Evolutionary conservation across 2,797 vertebrate genomes (phyloP).

Genomic region (Cirrhinus molitorella): DNA sequence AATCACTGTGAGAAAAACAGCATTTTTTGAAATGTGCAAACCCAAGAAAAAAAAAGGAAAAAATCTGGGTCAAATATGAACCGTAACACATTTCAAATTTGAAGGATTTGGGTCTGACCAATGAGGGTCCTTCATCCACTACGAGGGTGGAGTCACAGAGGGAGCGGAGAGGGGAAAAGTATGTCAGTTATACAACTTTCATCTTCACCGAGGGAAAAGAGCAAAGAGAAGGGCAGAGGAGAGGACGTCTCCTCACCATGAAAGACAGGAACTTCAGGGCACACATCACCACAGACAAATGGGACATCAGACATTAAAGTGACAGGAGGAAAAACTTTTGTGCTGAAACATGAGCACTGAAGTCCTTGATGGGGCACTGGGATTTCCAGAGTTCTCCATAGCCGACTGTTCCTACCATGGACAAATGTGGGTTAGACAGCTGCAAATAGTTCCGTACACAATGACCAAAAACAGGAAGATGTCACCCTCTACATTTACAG

Average conservation of each 20-base stretch:
- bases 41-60: neutral
- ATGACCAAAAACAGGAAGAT: neutral
- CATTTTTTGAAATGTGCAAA: constrained; percentile 37
- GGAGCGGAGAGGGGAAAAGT: constrained; percentile 60
- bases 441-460: constrained; percentile 5
- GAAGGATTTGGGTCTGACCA: constrained; percentile 68
- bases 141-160: constrained; percentile 54
- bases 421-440: constrained; percentile 17
- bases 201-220: constrained; percentile 40
- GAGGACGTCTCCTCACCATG: constrained; percentile 8
- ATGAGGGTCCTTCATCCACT: constrained; percentile 52
- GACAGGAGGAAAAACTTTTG: neutral
- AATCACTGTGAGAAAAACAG: constrained; percentile 28
- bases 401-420: neutral
- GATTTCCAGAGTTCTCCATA: constrained; percentile 23
- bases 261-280: constrained; percentile 24
- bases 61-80: constrained; percentile 75
- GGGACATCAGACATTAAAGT: neutral
- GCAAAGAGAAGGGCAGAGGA: neutral
- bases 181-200: constrained; percentile 81
- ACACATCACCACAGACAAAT: constrained; percentile 34
- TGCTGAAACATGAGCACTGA: neutral
- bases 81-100: constrained; percentile 75
- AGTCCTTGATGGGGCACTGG: constrained; percentile 3
- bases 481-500: neutral